phyloP scores from a whole-genome alignment of 2,888 invertebrate genomes.

The Plagodis pulveraria region DNA sequence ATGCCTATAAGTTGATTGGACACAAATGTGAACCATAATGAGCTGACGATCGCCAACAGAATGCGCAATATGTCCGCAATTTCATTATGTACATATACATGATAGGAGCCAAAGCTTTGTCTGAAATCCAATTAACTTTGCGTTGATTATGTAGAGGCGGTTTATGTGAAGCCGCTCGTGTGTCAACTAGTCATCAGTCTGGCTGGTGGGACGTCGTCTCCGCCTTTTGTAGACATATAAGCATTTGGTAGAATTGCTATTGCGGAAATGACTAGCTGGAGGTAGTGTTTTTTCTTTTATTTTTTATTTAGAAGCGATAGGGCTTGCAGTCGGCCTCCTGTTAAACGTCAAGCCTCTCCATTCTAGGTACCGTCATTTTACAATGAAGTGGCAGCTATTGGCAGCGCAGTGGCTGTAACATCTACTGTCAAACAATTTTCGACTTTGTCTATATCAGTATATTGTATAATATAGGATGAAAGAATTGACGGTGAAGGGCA shows the following conservation, averaged over 20 bases:
- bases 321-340: too few species aligned
- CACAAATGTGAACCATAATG: constrained; percentile 23
- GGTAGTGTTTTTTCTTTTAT: not conserved
- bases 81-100: constrained; percentile 20
- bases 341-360: too few species aligned
- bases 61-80: constrained; percentile 19
- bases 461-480: not conserved
- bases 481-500: too few species aligned
- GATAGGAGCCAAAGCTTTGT: constrained; percentile 32
- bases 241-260: constrained; percentile 12
- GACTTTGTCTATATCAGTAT: not conserved
- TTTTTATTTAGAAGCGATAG: not conserved
- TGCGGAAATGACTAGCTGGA: constrained; percentile 12
- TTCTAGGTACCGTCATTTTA: too few species aligned
- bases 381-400: too few species aligned
- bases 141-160: not conserved
- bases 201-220: constrained; percentile 1
- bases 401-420: too few species aligned
- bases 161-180: too few species aligned
- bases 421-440: too few species aligned
- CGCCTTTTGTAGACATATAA: constrained; percentile 5
- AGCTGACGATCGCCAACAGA: constrained; percentile 18
- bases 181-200: constrained; percentile 13
- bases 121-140: constrained; percentile 36
- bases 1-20: constrained; percentile 29